Conservation (phyloP, 2,113 vertebrate genomes). For the Tauraco erythrolophus region DNA sequence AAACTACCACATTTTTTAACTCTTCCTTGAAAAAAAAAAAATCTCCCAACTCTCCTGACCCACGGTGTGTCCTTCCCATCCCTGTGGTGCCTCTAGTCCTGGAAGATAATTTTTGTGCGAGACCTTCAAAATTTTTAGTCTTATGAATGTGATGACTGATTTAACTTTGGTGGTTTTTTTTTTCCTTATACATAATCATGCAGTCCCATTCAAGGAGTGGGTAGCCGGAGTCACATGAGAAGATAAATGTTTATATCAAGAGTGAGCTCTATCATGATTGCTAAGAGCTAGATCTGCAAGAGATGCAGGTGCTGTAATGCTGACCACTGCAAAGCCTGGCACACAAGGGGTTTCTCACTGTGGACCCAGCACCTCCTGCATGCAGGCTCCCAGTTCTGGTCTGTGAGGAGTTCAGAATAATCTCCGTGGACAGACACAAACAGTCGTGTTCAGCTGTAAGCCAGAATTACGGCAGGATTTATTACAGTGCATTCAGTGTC, state of each 20-base stretch:
- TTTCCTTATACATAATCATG: neutral
- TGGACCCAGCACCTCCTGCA: neutral
- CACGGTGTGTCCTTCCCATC: neutral
- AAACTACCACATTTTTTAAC: neutral
- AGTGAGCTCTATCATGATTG: accelerated
- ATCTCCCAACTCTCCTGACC: neutral
- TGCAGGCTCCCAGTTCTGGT: neutral
- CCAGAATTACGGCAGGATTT: neutral
- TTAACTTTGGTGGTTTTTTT: neutral
- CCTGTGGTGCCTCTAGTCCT: neutral
- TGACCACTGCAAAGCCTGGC: neutral
- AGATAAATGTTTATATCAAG: neutral
- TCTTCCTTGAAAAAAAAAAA: neutral
- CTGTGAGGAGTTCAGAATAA: neutral
- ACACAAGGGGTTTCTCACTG: neutral
- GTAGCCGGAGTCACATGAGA: neutral
- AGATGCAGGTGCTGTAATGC: neutral
- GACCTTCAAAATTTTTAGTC: neutral
- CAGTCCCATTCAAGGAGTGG: neutral
- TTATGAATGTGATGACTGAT: accelerated
- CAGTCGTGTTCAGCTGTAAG: accelerated
- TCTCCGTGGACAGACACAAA: neutral
- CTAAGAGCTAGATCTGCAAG: neutral
- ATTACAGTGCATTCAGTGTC: neutral
- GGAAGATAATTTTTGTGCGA: neutral